Conservation (phyloP, 2,113 vertebrate genomes). For the Rallus limicola region DNA sequence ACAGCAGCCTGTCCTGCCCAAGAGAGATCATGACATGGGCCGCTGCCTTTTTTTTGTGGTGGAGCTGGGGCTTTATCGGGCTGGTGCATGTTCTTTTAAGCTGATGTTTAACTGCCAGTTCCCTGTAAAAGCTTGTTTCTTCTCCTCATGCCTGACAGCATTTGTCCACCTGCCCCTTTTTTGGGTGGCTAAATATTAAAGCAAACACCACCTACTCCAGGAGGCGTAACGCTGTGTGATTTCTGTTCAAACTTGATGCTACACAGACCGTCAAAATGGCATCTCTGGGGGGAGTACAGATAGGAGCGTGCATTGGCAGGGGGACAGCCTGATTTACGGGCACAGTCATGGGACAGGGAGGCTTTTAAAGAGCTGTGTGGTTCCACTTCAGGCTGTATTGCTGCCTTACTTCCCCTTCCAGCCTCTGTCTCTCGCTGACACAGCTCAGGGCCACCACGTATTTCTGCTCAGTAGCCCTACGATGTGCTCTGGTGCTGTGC, state of each 20-base stretch:
- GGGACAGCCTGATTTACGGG: not conserved
- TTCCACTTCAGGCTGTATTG: not conserved
- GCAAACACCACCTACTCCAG: not conserved
- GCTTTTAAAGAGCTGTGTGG: not conserved
- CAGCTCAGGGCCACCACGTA: too few relatives aligned
- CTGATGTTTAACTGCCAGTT: not conserved
- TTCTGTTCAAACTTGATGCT: not conserved
- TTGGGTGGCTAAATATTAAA: not conserved
- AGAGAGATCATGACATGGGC: not conserved
- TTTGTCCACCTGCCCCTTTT: not conserved
- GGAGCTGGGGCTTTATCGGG: constrained; percentile 1
- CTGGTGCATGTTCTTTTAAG: not conserved
- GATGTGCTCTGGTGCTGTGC: accelerated
- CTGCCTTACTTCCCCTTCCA: not conserved
- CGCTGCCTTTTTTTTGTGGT: not conserved
- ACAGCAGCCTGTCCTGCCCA: not conserved
- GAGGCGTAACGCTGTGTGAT: not conserved
- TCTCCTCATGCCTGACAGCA: not conserved
- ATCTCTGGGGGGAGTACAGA: not conserved
- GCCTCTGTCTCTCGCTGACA: not conserved
- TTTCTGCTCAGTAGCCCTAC: not conserved
- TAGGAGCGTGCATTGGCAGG: not conserved
- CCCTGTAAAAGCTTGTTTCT: constrained; percentile 43
- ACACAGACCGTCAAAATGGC: not conserved
- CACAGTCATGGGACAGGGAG: not conserved